Percentiles rank a stretch among this genome's conserved stretches.
These are phyloP conservation scores for Acronicta alni DNA, from an alignment of 2,888 invertebrate species.

Conservation along the genomic window DNA sequence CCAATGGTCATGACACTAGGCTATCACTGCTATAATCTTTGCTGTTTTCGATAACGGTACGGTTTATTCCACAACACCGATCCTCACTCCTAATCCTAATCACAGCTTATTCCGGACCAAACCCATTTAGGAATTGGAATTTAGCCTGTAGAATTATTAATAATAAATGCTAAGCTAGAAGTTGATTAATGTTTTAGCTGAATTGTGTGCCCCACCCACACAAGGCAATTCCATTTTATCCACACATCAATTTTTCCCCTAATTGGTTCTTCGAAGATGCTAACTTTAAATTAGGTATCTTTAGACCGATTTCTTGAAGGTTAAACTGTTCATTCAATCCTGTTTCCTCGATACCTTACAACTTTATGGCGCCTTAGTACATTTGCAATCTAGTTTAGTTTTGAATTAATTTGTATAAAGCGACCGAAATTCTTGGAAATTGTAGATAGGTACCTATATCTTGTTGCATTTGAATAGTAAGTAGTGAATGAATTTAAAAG, in stretches of 20 bases:
- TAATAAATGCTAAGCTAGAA: not conserved
- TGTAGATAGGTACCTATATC: too few species aligned
- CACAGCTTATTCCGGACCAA: not conserved
- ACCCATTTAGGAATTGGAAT: not conserved
- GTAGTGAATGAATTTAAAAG: conserved; percentile 29
- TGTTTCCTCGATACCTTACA: conserved; percentile 1
- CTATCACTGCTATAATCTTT: too few species aligned
- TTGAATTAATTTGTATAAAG: conserved; percentile 5
- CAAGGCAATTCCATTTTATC: conserved; percentile 13
- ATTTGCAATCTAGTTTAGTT: conserved; percentile 12
- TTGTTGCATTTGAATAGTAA: not conserved
- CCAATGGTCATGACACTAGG: too few species aligned
- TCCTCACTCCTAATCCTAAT: too few species aligned
- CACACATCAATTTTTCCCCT: conserved; percentile 5
- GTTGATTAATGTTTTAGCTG: conserved; percentile 23
- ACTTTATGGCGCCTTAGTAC: conserved; percentile 42
- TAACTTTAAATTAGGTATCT: conserved; percentile 9
- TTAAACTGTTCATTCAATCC: conserved; percentile 6
- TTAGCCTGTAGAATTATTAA: not conserved
- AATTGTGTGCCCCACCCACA: conserved; percentile 11
- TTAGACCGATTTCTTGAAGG: conserved; percentile 22
- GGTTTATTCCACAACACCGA: too few species aligned
- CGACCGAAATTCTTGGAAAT: conserved; percentile 30
- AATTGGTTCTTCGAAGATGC: conserved; percentile 37
- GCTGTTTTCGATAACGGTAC: too few species aligned